phyloP scores from a whole-genome alignment of 2,888 invertebrate species.

The Scotopteryx bipunctaria region DNA sequence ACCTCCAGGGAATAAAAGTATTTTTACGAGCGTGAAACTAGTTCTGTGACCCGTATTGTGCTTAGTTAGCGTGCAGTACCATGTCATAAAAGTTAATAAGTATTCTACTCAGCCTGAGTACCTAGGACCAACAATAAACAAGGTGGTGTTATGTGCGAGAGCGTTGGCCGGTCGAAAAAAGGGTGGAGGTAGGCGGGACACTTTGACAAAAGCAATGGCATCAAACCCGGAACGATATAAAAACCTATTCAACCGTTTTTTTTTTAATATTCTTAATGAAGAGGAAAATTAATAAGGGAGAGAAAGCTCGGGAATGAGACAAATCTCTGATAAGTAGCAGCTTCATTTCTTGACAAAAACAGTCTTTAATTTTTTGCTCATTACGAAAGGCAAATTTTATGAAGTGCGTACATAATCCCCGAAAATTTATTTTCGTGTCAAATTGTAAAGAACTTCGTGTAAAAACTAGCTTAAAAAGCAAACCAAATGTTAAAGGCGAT shows the following conservation, averaged over 20 bases:
- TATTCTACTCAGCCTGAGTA: constrained; percentile 6
- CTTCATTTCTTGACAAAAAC: constrained; percentile 2
- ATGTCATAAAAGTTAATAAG: constrained; percentile 36
- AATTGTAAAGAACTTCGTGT: constrained; percentile 34
- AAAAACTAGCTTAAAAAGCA: constrained; percentile 44
- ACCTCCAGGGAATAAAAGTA: constrained; percentile 36
- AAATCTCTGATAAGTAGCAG: constrained; percentile 4
- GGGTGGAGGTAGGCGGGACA: too few species aligned
- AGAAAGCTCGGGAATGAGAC: constrained; percentile 1
- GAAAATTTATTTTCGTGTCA: constrained; percentile 45
- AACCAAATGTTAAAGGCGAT: constrained; percentile 46
- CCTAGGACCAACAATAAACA: not conserved
- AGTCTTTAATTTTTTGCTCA: constrained; percentile 28
- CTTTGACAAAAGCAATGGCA: too few species aligned
- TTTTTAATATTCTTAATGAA: not conserved
- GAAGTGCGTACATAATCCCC: constrained; percentile 44
- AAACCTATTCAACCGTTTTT: not conserved
- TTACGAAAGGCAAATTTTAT: constrained; percentile 38
- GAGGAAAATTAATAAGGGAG: constrained; percentile 1
- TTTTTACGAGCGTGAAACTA: constrained; percentile 38
- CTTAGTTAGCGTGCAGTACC: constrained; percentile 28
- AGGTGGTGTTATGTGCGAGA: not conserved
- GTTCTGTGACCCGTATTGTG: constrained; percentile 24
- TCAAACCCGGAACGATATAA: too few species aligned
- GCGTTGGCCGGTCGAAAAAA: too few species aligned